Evolutionary conservation across 2,797 vertebrate species (phyloP).

Genomic region (Perodicticus potto): DNA sequence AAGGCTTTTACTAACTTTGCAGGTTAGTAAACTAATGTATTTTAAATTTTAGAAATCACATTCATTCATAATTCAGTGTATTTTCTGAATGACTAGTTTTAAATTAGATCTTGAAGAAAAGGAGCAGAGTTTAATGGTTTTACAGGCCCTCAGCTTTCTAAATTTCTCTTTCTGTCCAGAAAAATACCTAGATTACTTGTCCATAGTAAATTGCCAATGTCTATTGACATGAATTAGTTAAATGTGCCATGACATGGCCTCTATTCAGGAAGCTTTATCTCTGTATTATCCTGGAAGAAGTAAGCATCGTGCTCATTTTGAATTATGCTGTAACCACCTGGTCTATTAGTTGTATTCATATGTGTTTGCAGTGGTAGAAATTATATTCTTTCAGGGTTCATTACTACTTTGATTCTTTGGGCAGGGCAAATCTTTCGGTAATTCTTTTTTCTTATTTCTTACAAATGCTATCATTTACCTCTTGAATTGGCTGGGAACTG

Average conservation of each 20-base stretch:
- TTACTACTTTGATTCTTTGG: not conserved
- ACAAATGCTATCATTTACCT: slow-evolving; percentile 9
- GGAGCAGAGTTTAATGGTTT: not conserved
- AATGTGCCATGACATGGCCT: not conserved
- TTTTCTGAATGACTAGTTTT: slow-evolving; percentile 9
- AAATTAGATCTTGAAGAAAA: not conserved
- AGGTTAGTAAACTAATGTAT: not conserved
- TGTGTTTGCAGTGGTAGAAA: not conserved
- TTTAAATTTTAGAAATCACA: not conserved
- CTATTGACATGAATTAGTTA: not conserved
- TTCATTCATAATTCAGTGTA: not conserved
- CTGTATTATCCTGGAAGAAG: not conserved
- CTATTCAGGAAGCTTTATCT: not conserved
- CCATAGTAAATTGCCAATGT: not conserved
- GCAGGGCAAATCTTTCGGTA: not conserved
- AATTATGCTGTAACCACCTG: not conserved
- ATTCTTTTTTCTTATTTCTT: not conserved
- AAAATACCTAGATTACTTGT: not conserved
- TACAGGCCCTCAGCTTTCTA: not conserved
- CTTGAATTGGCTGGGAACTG: not conserved
- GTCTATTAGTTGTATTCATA: rapidly evolving
- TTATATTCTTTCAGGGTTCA: not conserved
- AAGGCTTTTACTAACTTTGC: not conserved
- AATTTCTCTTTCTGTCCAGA: not conserved
- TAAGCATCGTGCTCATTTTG: not conserved